phyloP scores from a whole-genome alignment of 2,113 vertebrate species.

The Centrocercus urophasianus region DNA sequence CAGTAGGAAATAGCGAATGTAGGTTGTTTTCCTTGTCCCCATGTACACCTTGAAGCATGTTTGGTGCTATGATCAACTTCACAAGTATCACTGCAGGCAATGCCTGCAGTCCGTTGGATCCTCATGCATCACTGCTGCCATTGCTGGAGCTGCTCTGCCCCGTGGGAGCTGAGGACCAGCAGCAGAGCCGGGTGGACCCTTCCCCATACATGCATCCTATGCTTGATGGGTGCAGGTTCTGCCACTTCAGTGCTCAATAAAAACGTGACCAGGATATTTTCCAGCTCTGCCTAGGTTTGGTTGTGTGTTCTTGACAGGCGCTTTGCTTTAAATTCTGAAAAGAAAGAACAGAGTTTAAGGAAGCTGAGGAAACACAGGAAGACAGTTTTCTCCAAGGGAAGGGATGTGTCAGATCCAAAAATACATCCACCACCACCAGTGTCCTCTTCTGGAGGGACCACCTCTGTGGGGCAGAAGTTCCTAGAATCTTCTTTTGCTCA shows the following conservation, averaged over 20 bases:
- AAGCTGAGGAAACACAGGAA: not conserved
- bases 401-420: not conserved
- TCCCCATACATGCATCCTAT: not conserved
- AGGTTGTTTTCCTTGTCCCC: not conserved
- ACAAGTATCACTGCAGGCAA: not conserved
- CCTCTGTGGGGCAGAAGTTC: not conserved
- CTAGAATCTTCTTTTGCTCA: not conserved
- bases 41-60: not conserved
- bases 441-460: not conserved
- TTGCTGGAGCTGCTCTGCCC: not conserved
- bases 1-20: not conserved
- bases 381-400: not conserved
- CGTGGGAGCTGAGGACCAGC: not conserved
- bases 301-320: not conserved
- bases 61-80: slow-evolving; percentile 34
- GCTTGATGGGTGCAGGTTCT: not conserved
- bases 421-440: not conserved
- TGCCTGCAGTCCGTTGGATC: not conserved
- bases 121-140: accelerated
- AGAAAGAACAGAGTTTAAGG: not conserved
- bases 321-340: not conserved
- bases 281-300: not conserved
- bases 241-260: slow-evolving; percentile 61
- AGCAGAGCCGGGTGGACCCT: not conserved
- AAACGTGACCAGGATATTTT: slow-evolving; percentile 47